phyloP scores from a whole-genome alignment of 64 coral and sea anemone species.

The Anthopleura sola region DNA sequence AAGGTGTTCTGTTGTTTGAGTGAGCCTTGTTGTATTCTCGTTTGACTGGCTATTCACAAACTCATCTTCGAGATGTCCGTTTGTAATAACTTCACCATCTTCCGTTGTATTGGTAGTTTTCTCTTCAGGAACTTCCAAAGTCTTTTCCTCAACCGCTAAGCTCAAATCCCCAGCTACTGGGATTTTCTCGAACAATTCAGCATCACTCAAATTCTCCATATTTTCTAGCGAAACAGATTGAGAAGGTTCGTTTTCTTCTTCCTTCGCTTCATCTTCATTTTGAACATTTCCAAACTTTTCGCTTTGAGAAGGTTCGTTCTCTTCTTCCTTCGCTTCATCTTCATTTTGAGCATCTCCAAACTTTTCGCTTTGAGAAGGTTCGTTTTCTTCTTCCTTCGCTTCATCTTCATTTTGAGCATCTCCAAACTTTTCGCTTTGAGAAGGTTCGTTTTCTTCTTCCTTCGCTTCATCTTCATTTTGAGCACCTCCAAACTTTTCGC shows the following conservation, averaged over 20 bases:
- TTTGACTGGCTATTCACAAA: neutral
- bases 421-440: too few species aligned
- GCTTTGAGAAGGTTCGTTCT: neutral
- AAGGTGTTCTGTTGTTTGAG: neutral
- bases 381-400: neutral
- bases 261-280: neutral
- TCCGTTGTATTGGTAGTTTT: neutral
- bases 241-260: neutral
- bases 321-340: neutral
- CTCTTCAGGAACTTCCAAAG: neutral
- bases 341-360: too few species aligned
- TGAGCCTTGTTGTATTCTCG: neutral
- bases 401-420: neutral
- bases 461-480: too few species aligned
- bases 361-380: too few species aligned
- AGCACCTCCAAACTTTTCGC: neutral
- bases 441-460: neutral
- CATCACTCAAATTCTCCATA: neutral
- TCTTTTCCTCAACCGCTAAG: neutral
- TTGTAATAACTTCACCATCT: neutral
- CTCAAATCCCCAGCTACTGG: neutral
- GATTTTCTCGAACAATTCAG: neutral
- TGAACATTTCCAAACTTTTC: neutral
- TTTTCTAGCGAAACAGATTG: neutral
- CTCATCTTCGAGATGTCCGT: neutral